These are phyloP conservation scores for Dysdera silvatica DNA, from an alignment of 1,140 invertebrate genomes.

Conservation along the genomic window DNA sequence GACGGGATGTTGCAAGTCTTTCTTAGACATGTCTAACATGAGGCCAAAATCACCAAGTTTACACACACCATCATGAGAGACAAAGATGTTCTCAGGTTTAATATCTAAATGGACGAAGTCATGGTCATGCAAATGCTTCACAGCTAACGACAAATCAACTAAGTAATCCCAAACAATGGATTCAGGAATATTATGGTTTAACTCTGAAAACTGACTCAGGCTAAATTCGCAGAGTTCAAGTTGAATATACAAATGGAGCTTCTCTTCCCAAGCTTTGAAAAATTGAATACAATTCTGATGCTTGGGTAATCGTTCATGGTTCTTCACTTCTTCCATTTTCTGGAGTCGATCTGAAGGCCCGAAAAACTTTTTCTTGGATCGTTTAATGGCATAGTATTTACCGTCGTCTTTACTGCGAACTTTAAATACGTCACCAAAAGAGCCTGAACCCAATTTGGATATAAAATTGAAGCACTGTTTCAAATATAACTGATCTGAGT, in stretches of 20 bases:
- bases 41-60: constrained; percentile 69
- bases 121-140: constrained; percentile 58
- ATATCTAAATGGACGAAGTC: constrained; percentile 66
- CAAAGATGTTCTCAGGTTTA: constrained; percentile 67
- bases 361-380: constrained; percentile 53
- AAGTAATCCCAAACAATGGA: constrained; percentile 49
- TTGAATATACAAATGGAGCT: constrained; percentile 60
- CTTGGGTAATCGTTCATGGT: constrained; percentile 58
- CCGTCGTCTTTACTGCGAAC: constrained; percentile 58
- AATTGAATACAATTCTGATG: constrained; percentile 62
- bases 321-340: constrained; percentile 59
- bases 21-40: constrained; percentile 55
- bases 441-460: constrained; percentile 58
- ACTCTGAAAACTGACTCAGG: constrained; percentile 44
- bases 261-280: constrained; percentile 65
- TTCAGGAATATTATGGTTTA: constrained; percentile 49
- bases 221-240: constrained; percentile 58
- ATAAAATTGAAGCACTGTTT: constrained; percentile 58
- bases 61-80: constrained; percentile 50
- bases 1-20: constrained; percentile 50
- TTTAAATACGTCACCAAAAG: constrained; percentile 65
- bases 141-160: constrained; percentile 51
- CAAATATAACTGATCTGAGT: constrained; percentile 44
- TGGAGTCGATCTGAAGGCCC: constrained; percentile 54
- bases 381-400: constrained; percentile 60